Evolutionary conservation across 2,888 invertebrate species (phyloP).

Genomic region (Euplexia lucipara): DNA sequence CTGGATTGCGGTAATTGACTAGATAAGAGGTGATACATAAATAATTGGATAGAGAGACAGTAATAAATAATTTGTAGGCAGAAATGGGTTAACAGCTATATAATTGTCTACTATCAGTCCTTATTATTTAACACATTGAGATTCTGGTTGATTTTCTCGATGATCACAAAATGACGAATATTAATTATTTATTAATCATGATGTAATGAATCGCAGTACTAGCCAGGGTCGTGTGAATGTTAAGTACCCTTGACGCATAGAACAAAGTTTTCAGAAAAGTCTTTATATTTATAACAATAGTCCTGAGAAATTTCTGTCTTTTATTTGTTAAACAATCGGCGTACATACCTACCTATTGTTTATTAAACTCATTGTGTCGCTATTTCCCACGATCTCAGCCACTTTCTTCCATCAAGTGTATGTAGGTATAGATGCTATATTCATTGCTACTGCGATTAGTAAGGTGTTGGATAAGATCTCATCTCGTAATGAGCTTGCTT

Average conservation of each 20-base stretch:
- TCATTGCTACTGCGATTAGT: constrained; percentile 55
- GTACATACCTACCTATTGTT: constrained; percentile 41
- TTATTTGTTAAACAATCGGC: constrained; percentile 41
- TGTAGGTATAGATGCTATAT: constrained; percentile 39
- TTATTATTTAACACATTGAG: not conserved
- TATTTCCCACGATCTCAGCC: constrained; percentile 51
- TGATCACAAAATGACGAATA: not conserved
- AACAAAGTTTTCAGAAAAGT: constrained; percentile 30
- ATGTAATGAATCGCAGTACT: not conserved
- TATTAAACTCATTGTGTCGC: constrained; percentile 42
- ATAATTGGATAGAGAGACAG: not conserved
- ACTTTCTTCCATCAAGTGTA: constrained; percentile 56
- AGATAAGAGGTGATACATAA: not conserved
- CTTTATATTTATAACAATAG: constrained; percentile 39
- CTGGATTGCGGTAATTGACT: too few relatives aligned
- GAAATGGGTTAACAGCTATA: not conserved
- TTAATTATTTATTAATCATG: constrained; percentile 5
- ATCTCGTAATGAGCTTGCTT: constrained; percentile 56
- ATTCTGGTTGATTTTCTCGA: not conserved
- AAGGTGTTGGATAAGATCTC: constrained; percentile 58
- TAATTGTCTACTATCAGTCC: not conserved
- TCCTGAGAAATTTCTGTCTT: constrained; percentile 52
- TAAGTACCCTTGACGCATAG: constrained; percentile 23
- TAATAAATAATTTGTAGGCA: not conserved
- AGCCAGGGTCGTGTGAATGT: constrained; percentile 23